Percentiles rank a stretch among this genome's conserved stretches.
These are phyloP conservation scores for Tonatia bakeri DNA, from an alignment of 2,113 vertebrate genomes.

Conservation along the genomic window DNA sequence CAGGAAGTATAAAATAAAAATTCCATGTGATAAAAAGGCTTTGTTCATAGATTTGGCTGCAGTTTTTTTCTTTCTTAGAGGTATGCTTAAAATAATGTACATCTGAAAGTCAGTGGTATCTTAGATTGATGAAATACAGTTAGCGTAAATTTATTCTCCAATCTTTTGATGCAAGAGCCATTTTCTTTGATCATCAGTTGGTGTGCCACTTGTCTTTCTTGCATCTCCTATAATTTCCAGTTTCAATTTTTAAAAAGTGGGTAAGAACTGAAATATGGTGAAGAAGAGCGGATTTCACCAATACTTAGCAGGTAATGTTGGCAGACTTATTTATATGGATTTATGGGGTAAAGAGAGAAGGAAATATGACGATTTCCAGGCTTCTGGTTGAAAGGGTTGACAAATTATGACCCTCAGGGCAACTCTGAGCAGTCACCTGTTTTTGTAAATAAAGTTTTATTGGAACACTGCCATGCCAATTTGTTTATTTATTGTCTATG, in stretches of 20 bases:
- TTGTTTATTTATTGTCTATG: background rate
- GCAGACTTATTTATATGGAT: background rate
- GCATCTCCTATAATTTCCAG: background rate
- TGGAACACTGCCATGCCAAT: background rate
- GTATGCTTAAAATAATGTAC: background rate
- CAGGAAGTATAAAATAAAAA: background rate
- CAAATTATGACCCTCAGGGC: background rate
- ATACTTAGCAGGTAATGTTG: background rate
- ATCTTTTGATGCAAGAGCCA: background rate
- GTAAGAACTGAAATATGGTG: background rate
- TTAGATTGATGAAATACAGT: background rate
- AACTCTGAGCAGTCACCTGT: background rate
- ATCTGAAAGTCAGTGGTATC: background rate
- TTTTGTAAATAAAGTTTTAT: conserved; percentile 35
- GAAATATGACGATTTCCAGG: background rate
- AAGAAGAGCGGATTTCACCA: background rate
- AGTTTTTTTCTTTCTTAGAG: background rate
- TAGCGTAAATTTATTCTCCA: background rate
- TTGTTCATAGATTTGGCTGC: background rate
- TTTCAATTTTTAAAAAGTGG: conserved; percentile 3
- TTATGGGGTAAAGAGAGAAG: background rate
- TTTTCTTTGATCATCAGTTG: background rate
- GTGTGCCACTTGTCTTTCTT: background rate
- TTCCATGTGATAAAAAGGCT: background rate
- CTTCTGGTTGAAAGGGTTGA: background rate